Evolutionary conservation across 2,113 vertebrate species (phyloP).

Genomic region (Spilogale gracilis): DNA sequence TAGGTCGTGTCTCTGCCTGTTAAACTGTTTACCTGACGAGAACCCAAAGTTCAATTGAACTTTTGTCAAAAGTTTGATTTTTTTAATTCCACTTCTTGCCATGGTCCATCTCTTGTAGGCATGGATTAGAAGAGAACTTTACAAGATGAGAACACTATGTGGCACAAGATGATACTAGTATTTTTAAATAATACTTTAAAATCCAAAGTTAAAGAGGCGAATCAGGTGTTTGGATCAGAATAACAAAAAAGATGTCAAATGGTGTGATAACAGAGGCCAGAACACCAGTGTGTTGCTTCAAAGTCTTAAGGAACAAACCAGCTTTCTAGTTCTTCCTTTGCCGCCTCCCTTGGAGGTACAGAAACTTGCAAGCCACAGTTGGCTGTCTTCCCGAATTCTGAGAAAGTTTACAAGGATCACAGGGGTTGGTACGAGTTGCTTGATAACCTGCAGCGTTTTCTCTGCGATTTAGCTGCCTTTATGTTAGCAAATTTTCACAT

Average conservation of each 20-base stretch:
- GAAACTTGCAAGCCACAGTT: background rate
- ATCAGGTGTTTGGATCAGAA: background rate
- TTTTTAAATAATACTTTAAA: slow-evolving; percentile 30
- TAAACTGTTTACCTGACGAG: background rate
- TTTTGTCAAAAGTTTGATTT: background rate
- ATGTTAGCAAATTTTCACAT: background rate
- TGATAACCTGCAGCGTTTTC: background rate
- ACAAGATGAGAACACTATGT: slow-evolving; percentile 5
- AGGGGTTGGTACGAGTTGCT: background rate
- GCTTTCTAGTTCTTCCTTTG: background rate
- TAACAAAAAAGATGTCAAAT: background rate
- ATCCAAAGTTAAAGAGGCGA: slow-evolving; percentile 5
- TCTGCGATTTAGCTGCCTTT: background rate
- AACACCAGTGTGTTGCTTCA: background rate
- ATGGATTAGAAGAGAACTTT: slow-evolving; percentile 32
- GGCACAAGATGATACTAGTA: background rate
- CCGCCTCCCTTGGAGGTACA: background rate
- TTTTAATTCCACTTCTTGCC: slow-evolving; percentile 25
- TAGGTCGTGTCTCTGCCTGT: slow-evolving; percentile 4
- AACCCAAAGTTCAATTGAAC: slow-evolving; percentile 28
- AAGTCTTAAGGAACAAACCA: slow-evolving; percentile 12
- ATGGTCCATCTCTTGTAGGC: background rate
- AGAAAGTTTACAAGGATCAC: background rate
- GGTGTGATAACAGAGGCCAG: background rate
- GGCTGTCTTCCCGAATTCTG: slow-evolving; percentile 1